Conservation (phyloP, 2,888 invertebrate species). For the Agrenia bidenticulata region DNA sequence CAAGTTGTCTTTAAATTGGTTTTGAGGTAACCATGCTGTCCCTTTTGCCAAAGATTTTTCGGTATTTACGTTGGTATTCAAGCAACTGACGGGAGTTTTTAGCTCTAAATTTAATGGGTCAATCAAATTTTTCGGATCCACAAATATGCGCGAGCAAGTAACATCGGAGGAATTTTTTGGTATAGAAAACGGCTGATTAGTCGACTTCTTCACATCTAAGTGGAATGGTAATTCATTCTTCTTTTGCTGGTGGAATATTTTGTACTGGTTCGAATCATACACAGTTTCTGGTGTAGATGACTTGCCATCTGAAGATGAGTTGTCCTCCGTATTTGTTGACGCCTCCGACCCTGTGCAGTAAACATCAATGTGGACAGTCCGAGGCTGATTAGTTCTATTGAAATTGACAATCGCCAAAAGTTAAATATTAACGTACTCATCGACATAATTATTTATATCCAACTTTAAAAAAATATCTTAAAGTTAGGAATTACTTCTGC, state of each 20-base stretch:
- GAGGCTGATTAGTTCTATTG: constrained; percentile 56
- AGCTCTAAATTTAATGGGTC: not conserved
- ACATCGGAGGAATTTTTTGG: not conserved
- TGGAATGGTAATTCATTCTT: constrained; percentile 39
- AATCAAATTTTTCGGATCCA: constrained; percentile 13
- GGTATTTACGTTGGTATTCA: not conserved
- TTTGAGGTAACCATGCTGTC: not conserved
- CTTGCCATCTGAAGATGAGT: constrained; percentile 55
- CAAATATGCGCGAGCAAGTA: not conserved
- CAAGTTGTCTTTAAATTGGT: not conserved
- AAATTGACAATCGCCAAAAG: not conserved
- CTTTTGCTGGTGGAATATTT: constrained; percentile 62
- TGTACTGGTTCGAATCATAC: constrained; percentile 65
- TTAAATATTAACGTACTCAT: not conserved
- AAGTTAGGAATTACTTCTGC: constrained; percentile 39
- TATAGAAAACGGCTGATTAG: not conserved
- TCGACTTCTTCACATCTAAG: constrained; percentile 1
- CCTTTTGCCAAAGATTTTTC: too few relatives aligned
- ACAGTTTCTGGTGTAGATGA: constrained; percentile 67
- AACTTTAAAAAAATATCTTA: too few relatives aligned
- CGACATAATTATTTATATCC: not conserved
- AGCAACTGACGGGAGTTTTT: not conserved
- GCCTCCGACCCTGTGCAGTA: constrained; percentile 69
- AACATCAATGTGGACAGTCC: constrained; percentile 73
- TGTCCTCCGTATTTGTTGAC: constrained; percentile 53